phyloP scores from a whole-genome alignment of 2,888 invertebrate species.

The Baronia brevicornis region DNA sequence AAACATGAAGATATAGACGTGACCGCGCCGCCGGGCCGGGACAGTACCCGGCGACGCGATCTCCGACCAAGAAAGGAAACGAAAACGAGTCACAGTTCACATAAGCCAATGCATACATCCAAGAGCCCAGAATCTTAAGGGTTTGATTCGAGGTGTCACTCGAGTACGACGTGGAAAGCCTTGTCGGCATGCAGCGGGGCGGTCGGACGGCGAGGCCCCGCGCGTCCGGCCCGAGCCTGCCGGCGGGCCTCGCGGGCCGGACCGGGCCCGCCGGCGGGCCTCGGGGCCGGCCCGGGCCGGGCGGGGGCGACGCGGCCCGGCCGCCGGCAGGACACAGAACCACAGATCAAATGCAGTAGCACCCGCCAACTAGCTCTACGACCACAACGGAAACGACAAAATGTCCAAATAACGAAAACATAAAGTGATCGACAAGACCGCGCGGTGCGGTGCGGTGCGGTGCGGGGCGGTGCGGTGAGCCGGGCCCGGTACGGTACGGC shows the following conservation, averaged over 20 bases:
- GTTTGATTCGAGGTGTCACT: constrained; percentile 70
- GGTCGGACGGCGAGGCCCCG: constrained; percentile 45
- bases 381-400: constrained; percentile 70
- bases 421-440: constrained; percentile 68
- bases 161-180: constrained; percentile 71
- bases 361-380: constrained; percentile 71
- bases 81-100: constrained; percentile 76
- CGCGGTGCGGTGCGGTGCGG: too few species aligned
- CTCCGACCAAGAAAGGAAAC: constrained; percentile 73
- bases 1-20: constrained; percentile 65
- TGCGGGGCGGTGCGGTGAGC: too few species aligned
- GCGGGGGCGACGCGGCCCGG: constrained; percentile 18
- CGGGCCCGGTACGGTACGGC: too few species aligned
- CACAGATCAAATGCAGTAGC: constrained; percentile 75
- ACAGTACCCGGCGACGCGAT: constrained; percentile 52
- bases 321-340: constrained; percentile 62
- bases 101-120: constrained; percentile 76
- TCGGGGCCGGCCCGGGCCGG: constrained; percentile 20
- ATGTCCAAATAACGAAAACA: constrained; percentile 44
- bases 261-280: constrained; percentile 19
- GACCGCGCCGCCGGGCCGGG: constrained; percentile 54
- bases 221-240: constrained; percentile 20
- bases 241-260: constrained; percentile 20
- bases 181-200: constrained; percentile 69
- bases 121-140: constrained; percentile 76